Evolutionary conservation across 2,113 vertebrate genomes (phyloP).

Genomic region (Hyperopisus bebe): DNA sequence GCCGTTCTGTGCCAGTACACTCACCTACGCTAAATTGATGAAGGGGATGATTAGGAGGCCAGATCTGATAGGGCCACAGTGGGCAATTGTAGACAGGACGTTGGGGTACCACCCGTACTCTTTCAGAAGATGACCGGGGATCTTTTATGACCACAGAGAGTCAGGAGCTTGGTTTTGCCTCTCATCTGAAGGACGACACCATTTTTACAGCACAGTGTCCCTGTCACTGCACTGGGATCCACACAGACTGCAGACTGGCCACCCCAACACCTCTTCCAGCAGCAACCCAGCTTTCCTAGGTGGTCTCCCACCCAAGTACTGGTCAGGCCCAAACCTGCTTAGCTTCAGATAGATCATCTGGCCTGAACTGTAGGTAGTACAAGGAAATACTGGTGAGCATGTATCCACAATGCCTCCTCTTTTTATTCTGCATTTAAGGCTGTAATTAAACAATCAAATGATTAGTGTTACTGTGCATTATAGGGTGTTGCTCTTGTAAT

Average conservation of each 20-base stretch:
- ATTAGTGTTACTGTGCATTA: not conserved
- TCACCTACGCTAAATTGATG: too few relatives aligned
- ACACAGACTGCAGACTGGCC: not conserved
- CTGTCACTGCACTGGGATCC: not conserved
- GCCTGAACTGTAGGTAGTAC: not conserved
- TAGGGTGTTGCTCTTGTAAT: not conserved
- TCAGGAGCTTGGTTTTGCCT: not conserved
- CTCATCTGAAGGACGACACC: not conserved
- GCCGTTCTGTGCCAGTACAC: too few relatives aligned
- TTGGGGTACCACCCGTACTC: not conserved
- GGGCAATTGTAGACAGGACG: not conserved
- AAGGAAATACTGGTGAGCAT: not conserved
- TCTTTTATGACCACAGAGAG: not conserved
- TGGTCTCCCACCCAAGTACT: not conserved
- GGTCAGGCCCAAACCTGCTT: not conserved
- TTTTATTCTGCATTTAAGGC: not conserved
- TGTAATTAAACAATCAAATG: not conserved
- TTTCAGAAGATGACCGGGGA: not conserved
- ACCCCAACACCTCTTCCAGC: not conserved
- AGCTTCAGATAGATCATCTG: not conserved
- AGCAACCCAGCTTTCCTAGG: not conserved
- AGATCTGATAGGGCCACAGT: not conserved
- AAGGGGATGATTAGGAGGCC: not conserved
- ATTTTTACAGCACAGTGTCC: not conserved
- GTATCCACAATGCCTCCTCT: not conserved